These are phyloP conservation scores for Halictus rubicundus DNA, from an alignment of 1,140 invertebrate genomes.

Conservation along the genomic window DNA sequence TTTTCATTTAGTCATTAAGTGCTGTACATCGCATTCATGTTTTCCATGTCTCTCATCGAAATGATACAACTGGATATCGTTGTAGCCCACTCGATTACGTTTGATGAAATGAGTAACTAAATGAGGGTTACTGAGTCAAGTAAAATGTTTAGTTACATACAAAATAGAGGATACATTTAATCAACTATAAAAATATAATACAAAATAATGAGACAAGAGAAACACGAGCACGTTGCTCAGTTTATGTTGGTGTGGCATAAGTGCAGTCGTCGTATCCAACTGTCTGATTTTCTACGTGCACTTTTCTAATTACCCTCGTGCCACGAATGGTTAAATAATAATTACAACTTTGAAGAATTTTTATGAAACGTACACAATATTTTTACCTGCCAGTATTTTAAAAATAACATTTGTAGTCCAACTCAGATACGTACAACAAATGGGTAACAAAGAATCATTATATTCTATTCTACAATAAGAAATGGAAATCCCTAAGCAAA, in stretches of 20 bases:
- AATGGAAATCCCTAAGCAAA: constrained; percentile 20
- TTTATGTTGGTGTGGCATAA: background rate
- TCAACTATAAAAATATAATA: background rate
- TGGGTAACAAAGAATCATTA: constrained; percentile 33
- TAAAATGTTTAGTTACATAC: background rate
- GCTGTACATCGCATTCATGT: background rate
- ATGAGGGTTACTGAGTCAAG: background rate
- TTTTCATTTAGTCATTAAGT: background rate
- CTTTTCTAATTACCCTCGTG: background rate
- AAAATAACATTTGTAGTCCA: constrained; percentile 28
- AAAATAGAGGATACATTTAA: background rate
- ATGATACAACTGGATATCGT: background rate
- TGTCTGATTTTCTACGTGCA: background rate
- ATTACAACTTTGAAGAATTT: constrained; percentile 19
- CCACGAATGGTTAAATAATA: constrained; percentile 11
- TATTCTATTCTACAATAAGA: constrained; percentile 32
- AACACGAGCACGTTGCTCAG: background rate
- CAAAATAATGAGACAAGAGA: background rate
- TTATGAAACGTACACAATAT: constrained; percentile 28
- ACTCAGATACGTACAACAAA: constrained; percentile 30
- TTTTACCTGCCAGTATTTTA: constrained; percentile 15
- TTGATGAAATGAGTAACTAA: background rate
- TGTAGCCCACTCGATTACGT: background rate
- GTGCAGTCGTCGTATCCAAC: too few species aligned
- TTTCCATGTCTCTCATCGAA: background rate